Percentiles rank a stretch among this genome's conserved stretches.
Evolutionary conservation across 2,888 invertebrate species (phyloP).

Genomic region (Norana najaformis): DNA sequence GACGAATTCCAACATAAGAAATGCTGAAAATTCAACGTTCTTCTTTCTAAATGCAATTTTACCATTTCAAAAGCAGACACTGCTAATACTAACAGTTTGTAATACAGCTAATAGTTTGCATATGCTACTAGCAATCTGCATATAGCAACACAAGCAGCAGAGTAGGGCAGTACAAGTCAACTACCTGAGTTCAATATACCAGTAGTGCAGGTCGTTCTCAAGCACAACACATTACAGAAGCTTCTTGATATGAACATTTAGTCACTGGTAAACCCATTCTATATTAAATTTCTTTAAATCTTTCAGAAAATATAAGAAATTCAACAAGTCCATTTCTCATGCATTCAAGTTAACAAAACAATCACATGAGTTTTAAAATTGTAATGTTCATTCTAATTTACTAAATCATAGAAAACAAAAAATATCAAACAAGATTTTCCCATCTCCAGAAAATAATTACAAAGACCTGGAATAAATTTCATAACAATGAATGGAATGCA

Average conservation of each 20-base stretch:
- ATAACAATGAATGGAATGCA: constrained; percentile 7
- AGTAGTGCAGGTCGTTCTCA: not conserved
- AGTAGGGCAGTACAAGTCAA: not conserved
- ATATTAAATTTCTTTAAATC: not conserved
- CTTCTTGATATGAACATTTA: not conserved
- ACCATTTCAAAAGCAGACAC: not conserved
- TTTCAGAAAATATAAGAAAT: not conserved
- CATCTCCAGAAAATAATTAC: not conserved
- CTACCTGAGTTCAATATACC: not conserved
- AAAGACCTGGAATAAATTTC: constrained; percentile 2
- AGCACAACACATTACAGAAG: not conserved
- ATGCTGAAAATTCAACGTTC: not conserved
- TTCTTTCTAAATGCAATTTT: not conserved
- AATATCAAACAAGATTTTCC: not conserved
- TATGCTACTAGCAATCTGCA: not conserved
- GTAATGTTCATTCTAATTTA: constrained; percentile 1
- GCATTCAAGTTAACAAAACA: not conserved
- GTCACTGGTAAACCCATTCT: not conserved
- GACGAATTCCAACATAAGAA: not conserved
- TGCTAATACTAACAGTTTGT: not conserved
- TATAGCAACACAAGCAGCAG: not conserved
- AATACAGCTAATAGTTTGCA: not conserved
- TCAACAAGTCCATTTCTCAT: not conserved
- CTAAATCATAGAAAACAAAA: constrained; percentile 6
- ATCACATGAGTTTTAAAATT: not conserved